Conservation (phyloP, 2,797 vertebrate species). For the Typhlichthys subterraneus region DNA sequence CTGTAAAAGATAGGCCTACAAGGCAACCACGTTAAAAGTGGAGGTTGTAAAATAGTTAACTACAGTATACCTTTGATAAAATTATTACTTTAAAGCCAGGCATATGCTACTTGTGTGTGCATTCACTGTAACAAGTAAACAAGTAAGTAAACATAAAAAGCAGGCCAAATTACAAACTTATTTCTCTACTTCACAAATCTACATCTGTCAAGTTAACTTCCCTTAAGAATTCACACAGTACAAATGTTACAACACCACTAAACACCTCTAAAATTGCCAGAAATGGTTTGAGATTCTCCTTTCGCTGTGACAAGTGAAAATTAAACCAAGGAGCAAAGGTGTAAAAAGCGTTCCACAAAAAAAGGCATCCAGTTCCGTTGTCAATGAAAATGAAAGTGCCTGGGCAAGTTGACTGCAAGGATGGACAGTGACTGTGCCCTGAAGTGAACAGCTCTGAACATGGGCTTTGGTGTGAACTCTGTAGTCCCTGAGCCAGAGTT, state of each 20-base stretch:
- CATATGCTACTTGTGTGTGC: too few species aligned
- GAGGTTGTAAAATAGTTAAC: too few species aligned
- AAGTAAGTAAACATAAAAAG: too few species aligned
- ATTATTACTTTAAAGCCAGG: too few species aligned
- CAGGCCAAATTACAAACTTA: too few species aligned
- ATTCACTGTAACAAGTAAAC: too few species aligned
- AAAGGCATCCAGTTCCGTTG: constrained; percentile 12
- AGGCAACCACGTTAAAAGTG: too few species aligned
- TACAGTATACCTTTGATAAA: too few species aligned
- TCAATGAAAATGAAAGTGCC: constrained; percentile 11
- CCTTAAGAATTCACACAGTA: neutral
- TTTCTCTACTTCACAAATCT: too few species aligned
- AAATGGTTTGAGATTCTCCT: constrained; percentile 5
- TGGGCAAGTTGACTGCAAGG: constrained; percentile 23
- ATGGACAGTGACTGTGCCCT: constrained; percentile 12
- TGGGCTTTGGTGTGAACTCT: constrained; percentile 24
- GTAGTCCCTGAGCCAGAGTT: constrained; percentile 9
- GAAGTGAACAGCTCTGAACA: constrained; percentile 15
- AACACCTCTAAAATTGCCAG: constrained; percentile 1
- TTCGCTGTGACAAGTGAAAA: neutral
- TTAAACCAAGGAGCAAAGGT: neutral
- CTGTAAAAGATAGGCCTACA: too few species aligned
- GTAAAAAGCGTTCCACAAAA: constrained; percentile 1
- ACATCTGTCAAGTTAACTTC: neutral
- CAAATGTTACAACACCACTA: constrained; percentile 10